These are phyloP conservation scores for Gymnarchus niloticus DNA, from an alignment of 2,113 vertebrate species.

Conservation along the genomic window DNA sequence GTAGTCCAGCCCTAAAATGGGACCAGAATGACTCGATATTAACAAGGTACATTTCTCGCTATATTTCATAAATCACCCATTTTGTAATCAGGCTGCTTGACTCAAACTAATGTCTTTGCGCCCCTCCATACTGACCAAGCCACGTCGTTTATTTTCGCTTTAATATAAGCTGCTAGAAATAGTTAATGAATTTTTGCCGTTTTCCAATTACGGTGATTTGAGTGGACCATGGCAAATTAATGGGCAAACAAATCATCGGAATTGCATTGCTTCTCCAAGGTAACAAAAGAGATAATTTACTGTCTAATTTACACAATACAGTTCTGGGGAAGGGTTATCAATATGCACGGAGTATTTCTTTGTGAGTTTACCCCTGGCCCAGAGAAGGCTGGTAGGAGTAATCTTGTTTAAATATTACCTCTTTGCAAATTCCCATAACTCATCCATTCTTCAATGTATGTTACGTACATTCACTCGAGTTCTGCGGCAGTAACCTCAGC, in stretches of 20 bases:
- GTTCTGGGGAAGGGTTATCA: constrained; percentile 35
- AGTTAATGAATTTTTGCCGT: constrained; percentile 16
- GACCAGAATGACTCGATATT: neutral
- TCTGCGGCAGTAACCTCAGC: neutral
- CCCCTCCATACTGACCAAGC: neutral
- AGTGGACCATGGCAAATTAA: neutral
- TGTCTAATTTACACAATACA: constrained; percentile 35
- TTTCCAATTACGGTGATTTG: constrained; percentile 23
- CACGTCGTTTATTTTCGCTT: neutral
- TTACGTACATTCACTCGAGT: constrained; percentile 12
- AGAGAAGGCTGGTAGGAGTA: constrained; percentile 16
- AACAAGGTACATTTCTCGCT: neutral
- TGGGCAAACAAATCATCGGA: constrained; percentile 27
- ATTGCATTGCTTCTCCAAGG: constrained; percentile 28
- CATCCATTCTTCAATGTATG: constrained; percentile 19
- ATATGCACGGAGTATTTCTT: constrained; percentile 31
- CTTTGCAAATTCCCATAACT: constrained; percentile 36
- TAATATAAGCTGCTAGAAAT: neutral
- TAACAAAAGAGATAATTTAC: constrained; percentile 42
- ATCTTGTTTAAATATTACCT: constrained; percentile 36
- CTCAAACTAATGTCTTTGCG: neutral
- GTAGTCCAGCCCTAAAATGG: neutral
- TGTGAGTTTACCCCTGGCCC: constrained; percentile 19
- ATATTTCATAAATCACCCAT: neutral
- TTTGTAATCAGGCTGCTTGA: neutral